Conservation (phyloP, 92 coral and sea anemone genomes). For the Chrysogorgia sp. region DNA sequence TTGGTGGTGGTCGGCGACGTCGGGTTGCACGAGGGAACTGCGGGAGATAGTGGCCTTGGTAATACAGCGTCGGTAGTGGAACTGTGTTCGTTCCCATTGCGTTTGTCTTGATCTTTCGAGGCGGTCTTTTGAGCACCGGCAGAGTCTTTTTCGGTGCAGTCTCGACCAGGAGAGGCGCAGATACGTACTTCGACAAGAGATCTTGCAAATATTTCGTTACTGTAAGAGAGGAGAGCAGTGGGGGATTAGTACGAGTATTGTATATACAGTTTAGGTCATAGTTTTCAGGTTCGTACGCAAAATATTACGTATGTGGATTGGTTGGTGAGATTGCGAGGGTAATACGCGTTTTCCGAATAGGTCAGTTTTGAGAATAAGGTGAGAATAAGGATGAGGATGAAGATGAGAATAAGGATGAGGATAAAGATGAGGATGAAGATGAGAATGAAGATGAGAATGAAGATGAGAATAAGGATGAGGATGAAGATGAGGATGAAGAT, state of each 20-base stretch:
- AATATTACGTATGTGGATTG: no score
- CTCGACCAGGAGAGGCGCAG: conserved; percentile 97
- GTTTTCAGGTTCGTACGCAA: no score
- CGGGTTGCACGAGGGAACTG: conserved; percentile 28
- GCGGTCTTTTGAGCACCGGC: conserved; percentile 23
- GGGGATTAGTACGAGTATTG: background rate
- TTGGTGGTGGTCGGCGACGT: conserved; percentile 43
- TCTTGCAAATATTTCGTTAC: conserved; percentile 68
- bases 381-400: no score
- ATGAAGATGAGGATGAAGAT: no score
- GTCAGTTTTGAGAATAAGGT: no score
- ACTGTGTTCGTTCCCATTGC: background rate
- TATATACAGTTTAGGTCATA: no score
- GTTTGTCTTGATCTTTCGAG: conserved; percentile 40
- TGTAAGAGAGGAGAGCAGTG: conserved; percentile 23
- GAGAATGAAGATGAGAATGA: no score
- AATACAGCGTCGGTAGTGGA: background rate
- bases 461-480: no score
- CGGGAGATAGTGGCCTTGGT: conserved; percentile 50
- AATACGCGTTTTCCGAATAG: no score
- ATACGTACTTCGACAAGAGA: conserved; percentile 72
- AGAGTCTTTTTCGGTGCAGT: conserved; percentile 61
- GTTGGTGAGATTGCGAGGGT: no score
- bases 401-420: no score
- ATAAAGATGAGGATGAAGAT: no score